phyloP scores from a whole-genome alignment of 2,113 vertebrate species.

The Odocoileus hemionus region DNA sequence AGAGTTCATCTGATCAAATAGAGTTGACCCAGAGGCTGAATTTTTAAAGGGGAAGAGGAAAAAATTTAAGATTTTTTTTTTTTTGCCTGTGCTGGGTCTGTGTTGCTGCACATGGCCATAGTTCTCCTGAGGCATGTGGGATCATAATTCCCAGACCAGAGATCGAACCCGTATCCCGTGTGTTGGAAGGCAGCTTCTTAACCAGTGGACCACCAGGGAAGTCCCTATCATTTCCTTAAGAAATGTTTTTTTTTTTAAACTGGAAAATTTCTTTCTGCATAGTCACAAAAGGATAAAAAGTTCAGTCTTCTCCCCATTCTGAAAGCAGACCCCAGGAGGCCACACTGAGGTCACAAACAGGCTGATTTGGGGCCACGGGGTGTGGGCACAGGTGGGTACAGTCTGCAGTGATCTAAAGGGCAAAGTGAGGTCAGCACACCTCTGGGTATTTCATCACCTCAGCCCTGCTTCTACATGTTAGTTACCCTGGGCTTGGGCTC shows the following conservation, averaged over 20 bases:
- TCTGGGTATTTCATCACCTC: background rate
- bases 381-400: too few relatives aligned
- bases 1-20: background rate
- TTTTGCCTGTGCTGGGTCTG: background rate
- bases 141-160: background rate
- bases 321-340: too few relatives aligned
- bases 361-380: too few relatives aligned
- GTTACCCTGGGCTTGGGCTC: background rate
- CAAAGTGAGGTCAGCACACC: background rate
- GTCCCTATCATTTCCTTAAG: background rate
- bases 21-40: background rate
- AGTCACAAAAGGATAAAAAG: too few relatives aligned
- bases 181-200: background rate
- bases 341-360: too few relatives aligned
- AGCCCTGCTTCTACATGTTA: background rate
- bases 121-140: background rate
- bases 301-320: too few relatives aligned
- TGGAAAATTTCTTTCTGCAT: too few relatives aligned
- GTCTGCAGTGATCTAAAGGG: background rate
- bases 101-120: background rate
- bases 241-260: background rate
- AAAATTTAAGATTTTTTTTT: background rate
- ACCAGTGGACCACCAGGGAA: background rate
- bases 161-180: background rate
- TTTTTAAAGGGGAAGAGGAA: background rate